A percentile compares a stretch with the other conserved stretches of the same genome.
Conservation (phyloP, 2,888 invertebrate species). For the Zootermopsis nevadensis region DNA sequence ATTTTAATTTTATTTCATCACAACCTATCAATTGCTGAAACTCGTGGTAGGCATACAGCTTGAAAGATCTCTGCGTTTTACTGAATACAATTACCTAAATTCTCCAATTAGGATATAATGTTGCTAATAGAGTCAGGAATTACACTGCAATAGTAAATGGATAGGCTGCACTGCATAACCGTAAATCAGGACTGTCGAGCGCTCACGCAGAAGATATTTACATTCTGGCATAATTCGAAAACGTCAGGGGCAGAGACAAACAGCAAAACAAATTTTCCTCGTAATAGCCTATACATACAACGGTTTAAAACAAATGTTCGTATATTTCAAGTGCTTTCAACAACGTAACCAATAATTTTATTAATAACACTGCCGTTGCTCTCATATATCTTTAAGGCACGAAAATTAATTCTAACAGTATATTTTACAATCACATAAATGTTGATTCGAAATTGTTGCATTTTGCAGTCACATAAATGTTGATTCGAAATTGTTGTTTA, state of each 20-base stretch:
- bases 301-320: not conserved
- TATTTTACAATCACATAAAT: no score
- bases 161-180: not conserved
- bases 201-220: conserved; percentile 30
- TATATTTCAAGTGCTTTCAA: not conserved
- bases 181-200: not conserved
- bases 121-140: not conserved
- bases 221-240: conserved; percentile 29
- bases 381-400: no score
- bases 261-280: not conserved
- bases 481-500: no score
- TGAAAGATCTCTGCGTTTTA: no score
- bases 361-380: not conserved
- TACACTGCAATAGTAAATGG: not conserved
- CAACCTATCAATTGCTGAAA: no score
- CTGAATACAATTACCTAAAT: no score
- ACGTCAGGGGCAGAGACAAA: not conserved
- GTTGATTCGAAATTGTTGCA: no score
- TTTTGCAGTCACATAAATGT: no score
- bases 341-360: not conserved
- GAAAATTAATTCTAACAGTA: no score
- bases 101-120: no score
- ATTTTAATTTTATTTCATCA: no score
- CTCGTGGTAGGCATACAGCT: no score
- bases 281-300: not conserved